Percentiles rank a stretch among this genome's conserved stretches.
phyloP scores from a whole-genome alignment of 2,888 invertebrate species.

The Drosophila neotestacea region DNA sequence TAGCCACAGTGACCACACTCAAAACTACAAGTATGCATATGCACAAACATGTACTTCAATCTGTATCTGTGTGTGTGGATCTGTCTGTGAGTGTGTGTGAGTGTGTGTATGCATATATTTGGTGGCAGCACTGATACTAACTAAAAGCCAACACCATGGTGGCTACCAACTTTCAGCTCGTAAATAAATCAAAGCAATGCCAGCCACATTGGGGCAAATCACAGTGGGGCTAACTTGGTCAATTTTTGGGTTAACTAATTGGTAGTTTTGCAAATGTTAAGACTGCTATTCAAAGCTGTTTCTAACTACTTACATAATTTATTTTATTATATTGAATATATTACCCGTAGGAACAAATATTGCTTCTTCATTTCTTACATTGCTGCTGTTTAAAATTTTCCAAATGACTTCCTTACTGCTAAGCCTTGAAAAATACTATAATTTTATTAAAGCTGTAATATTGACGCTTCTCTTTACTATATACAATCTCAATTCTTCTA shows the following conservation, averaged over 20 bases:
- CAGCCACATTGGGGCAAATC: slow-evolving; percentile 52
- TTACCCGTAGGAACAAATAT: no score
- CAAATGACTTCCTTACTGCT: no score
- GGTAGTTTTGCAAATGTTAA: no score
- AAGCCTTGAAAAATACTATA: no score
- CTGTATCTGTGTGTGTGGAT: background rate
- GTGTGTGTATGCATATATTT: slow-evolving; percentile 29
- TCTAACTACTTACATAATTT: no score
- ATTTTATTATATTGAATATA: no score
- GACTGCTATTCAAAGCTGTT: no score
- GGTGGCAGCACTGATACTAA: slow-evolving; percentile 60
- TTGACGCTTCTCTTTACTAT: background rate
- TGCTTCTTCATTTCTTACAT: no score
- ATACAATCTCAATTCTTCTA: no score
- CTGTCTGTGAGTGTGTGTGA: background rate
- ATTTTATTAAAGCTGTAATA: background rate
- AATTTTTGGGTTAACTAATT: background rate
- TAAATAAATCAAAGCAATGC: slow-evolving; percentile 65
- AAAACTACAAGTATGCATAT: slow-evolving; percentile 35
- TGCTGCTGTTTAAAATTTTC: no score
- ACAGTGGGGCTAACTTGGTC: background rate
- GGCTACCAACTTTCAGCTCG: slow-evolving; percentile 62
- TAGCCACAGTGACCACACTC: slow-evolving; percentile 66
- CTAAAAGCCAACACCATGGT: slow-evolving; percentile 67
- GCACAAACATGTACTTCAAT: slow-evolving; percentile 8